These are phyloP conservation scores for Agrenia bidenticulata DNA, from an alignment of 2,888 invertebrate species.

Conservation along the genomic window DNA sequence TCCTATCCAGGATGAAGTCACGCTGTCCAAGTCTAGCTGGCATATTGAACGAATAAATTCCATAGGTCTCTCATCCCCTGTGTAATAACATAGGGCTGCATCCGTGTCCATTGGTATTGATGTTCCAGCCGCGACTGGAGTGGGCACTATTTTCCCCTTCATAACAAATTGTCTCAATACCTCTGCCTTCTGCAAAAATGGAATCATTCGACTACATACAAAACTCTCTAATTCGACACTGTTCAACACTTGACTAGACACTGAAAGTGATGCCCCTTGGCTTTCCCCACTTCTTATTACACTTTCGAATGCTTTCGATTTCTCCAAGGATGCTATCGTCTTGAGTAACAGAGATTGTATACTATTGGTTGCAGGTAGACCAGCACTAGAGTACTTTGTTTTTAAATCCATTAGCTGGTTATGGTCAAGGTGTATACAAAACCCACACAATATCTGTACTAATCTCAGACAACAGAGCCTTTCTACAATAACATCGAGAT, in stretches of 20 bases:
- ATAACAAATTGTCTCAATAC: no score
- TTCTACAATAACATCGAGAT: constrained; percentile 32
- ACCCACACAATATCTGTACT: constrained; percentile 33
- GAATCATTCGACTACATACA: not conserved
- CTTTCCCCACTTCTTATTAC: not conserved
- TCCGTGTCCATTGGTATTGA: no score
- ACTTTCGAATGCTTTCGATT: not conserved
- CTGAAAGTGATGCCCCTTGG: not conserved
- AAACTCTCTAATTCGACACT: constrained; percentile 2
- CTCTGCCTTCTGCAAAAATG: not conserved
- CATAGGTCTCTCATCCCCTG: no score
- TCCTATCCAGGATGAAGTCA: no score
- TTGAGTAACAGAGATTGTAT: not conserved
- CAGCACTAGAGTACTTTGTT: not conserved
- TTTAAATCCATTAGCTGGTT: not conserved
- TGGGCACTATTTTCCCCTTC: no score
- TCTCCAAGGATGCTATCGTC: not conserved
- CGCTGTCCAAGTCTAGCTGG: no score
- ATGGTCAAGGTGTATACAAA: constrained; percentile 15
- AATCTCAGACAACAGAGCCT: constrained; percentile 32
- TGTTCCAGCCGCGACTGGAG: no score
- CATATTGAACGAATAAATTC: no score
- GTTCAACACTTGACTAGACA: constrained; percentile 9
- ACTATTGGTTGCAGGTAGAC: no score
- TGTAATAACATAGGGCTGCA: no score